Evolutionary conservation across 2,888 invertebrate species (phyloP), one percentile per base, ranked within the genome.

Genomic region (Patella caerulea): DNA sequence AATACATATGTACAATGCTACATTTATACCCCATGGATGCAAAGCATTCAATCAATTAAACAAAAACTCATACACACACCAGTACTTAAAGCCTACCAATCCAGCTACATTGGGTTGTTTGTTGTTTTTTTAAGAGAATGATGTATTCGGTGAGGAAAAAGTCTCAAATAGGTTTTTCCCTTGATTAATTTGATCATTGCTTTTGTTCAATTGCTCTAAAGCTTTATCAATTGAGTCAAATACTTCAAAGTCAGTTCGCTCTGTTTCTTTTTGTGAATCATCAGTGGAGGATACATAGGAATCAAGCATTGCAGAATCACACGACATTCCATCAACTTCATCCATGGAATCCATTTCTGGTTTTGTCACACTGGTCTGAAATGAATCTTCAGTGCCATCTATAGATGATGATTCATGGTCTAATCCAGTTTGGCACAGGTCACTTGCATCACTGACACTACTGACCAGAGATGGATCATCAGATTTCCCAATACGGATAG

Each of bases 141-240:
- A 45, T 45, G 45, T 45, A 45, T 45, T 45, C 45, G 45, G 45
- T 45, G 45, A 45, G 7, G 45, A 45, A 45, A 45, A 45, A 9
- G 45, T 45, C 45, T 45, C 45, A 45, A 45, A 45, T 45, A 45
- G 45, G 45, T 45, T 45, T 45, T 45, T 45, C 45, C 45, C 45
- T 45, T 45, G 45, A 45, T 7, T 45, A 45, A 45, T 65, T 65
- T 65, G 19, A 9, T 65, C 65, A 65, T 24, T 65, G 19, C 24
- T 9, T 12, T 65, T 65, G 24, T 24, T 65, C 65, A 65, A 65
- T 4, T 65, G 65, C 14, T n/a, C 65, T 24, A 65, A 24, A 19
- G 65, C 65, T 65, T 65, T 65, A 24, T 65, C 65, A 65, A 65
- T 65, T 2, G 65, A 65, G 65, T 65, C 65, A 65, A 65, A 65